Evolutionary conservation across 1,140 invertebrate genomes (phyloP), one percentile per base, ranked within the genome.

Genomic region (Drosophila kohkoa): DNA sequence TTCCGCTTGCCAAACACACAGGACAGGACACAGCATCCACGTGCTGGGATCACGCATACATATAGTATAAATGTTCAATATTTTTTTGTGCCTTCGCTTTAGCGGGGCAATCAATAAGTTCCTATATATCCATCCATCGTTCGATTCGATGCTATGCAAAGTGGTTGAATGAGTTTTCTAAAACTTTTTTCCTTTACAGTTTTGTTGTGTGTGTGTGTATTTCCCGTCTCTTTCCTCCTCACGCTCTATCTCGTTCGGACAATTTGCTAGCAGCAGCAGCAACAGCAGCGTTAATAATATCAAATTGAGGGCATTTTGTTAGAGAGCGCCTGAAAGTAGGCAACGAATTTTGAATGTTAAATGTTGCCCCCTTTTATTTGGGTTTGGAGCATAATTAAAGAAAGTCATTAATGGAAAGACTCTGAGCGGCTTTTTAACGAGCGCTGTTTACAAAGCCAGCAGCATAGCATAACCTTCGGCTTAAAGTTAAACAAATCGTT

Each of bases 51-150:
- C 30, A 20, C 25, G 7, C 38, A 8, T 10, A 38, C 35, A 38
- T 10, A 10, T 3, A 38, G n/a, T 11, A 15, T 49, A 13, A 5
- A 3, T 25, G 7, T 35, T 6, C 1, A n/a, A 55, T 16, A 38
- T 54, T 54, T 57, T 85, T 65, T 64, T 51, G 16, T 25, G 8
- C 48, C 25, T 3, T 10, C 41, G 8, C 20, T 58, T 73, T 79
- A 59, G 49, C 66, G 69, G 45, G 68, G 83, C 77, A 88, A 87
- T 87, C 83, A 88, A 87, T 87, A 87, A 80, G 79, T 80, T 82
- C 48, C 73, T 35, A 88, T 35, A 88, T 80, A 88, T 77, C 73
- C 83, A 60, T 77, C 74, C 64, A 48, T n/a, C 41, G 41, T 67
- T 62, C 69, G 48, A 75, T 52, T 55, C 67, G 15, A 32, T 46